Conservation (phyloP, 2,113 vertebrate genomes). For the Propithecus coquereli region DNA sequence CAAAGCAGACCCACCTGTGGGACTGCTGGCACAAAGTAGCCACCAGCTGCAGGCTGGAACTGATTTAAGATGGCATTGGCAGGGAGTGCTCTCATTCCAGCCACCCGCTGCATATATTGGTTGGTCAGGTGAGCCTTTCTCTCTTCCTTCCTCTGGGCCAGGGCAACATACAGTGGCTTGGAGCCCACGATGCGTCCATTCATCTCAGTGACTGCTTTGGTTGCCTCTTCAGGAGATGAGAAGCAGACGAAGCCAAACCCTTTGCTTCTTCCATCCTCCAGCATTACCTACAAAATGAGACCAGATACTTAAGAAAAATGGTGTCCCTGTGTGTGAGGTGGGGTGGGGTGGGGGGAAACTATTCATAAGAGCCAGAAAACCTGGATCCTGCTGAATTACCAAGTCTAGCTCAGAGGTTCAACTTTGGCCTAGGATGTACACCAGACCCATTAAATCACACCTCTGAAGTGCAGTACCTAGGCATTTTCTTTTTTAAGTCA, state of each 20-base stretch:
- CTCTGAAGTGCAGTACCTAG: not conserved
- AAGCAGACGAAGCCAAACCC: conserved; percentile 99
- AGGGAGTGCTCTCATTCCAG: conserved; percentile 97
- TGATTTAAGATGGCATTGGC: conserved; percentile 98
- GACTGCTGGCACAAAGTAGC: conserved; percentile 98
- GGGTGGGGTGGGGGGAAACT: not conserved
- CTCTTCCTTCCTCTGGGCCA: conserved; percentile 98
- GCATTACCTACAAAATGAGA: conserved; percentile 90
- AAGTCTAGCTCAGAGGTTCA: not conserved
- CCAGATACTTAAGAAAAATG: not conserved
- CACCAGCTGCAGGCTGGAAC: conserved; percentile 95
- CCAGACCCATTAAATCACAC: not conserved
- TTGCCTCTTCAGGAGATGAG: conserved; percentile 98
- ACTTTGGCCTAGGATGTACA: not conserved
- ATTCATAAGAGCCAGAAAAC: not conserved
- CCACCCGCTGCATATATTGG: conserved; percentile 99
- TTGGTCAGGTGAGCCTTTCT: conserved; percentile 98
- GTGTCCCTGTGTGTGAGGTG: not conserved
- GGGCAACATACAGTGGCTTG: conserved; percentile 95
- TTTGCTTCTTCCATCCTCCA: conserved; percentile 98
- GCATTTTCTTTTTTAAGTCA: not conserved
- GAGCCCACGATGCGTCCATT: conserved; percentile 98
- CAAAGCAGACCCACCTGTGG: conserved; percentile 88
- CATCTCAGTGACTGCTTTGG: conserved; percentile 99
- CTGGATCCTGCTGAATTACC: not conserved